Conservation (phyloP, 2,113 vertebrate species). For the Pantherophis guttatus region DNA sequence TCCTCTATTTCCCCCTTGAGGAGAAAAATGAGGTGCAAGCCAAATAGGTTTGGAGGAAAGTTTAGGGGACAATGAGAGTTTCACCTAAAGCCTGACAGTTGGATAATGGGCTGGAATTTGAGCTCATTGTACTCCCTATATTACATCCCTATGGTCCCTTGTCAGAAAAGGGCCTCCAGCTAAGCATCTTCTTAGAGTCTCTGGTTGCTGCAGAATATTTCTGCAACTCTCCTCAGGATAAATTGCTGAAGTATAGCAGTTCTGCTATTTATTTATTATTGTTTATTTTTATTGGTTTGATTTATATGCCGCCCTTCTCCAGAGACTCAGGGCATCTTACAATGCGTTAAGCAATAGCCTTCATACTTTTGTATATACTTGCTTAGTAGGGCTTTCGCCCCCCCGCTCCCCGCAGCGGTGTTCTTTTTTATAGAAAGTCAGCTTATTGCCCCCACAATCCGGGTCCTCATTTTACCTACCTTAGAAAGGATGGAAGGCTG, state of each 20-base stretch:
- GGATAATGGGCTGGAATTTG: not conserved
- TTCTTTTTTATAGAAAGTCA: no score
- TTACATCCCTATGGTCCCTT: not conserved
- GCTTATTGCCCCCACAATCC: no score
- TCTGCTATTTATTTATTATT: not conserved
- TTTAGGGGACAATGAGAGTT: not conserved
- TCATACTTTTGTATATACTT: no score
- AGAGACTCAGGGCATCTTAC: no score
- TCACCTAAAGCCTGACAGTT: not conserved
- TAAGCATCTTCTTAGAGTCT: not conserved
- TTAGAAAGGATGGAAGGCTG: no score
- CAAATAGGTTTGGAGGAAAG: not conserved
- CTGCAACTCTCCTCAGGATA: not conserved
- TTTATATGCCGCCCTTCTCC: no score
- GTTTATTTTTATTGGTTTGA: no score
- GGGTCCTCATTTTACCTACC: no score
- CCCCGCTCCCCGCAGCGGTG: no score
- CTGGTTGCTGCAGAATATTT: not conserved
- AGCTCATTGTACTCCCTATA: not conserved
- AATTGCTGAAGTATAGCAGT: not conserved
- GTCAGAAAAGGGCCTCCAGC: not conserved
- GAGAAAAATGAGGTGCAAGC: not conserved
- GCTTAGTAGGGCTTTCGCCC: no score
- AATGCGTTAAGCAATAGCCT: no score
- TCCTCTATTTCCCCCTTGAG: not conserved